These are phyloP conservation scores for Garra rufa DNA, from an alignment of 2,113 vertebrate species.

Conservation along the genomic window DNA sequence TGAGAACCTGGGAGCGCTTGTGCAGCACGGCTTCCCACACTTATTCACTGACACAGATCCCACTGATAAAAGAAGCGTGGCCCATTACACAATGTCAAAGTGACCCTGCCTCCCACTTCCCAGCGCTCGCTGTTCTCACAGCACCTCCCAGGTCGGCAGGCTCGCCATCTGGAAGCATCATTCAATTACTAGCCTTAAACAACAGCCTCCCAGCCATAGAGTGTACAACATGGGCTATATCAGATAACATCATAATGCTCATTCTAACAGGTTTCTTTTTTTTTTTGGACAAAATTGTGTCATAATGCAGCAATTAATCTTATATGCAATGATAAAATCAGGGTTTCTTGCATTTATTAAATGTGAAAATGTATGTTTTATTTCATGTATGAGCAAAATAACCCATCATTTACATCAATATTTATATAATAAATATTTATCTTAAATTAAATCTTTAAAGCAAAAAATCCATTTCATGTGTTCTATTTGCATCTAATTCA, in stretches of 20 bases:
- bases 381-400: not conserved
- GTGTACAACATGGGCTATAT: not conserved
- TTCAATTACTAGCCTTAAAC: constrained; percentile 32
- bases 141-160: constrained; percentile 59
- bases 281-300: not conserved
- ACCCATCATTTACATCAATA: not conserved
- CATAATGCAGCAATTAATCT: not conserved
- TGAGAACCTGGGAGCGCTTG: constrained; percentile 76
- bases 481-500: no score
- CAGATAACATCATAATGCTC: constrained; percentile 16
- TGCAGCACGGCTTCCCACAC: constrained; percentile 78
- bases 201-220: constrained; percentile 19
- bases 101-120: constrained; percentile 54
- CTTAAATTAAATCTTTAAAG: not conserved
- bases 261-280: not conserved
- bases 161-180: constrained; percentile 76
- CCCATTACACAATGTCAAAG: constrained; percentile 72
- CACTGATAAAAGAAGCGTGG: constrained; percentile 78
- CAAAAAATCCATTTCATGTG: no score
- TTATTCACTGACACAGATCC: constrained; percentile 72
- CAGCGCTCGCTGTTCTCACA: constrained; percentile 17
- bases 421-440: not conserved
- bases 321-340: not conserved
- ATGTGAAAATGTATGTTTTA: not conserved
- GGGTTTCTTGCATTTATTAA: not conserved